phyloP scores from a whole-genome alignment of 2,797 vertebrate species.

The Sebastes variabilis region DNA sequence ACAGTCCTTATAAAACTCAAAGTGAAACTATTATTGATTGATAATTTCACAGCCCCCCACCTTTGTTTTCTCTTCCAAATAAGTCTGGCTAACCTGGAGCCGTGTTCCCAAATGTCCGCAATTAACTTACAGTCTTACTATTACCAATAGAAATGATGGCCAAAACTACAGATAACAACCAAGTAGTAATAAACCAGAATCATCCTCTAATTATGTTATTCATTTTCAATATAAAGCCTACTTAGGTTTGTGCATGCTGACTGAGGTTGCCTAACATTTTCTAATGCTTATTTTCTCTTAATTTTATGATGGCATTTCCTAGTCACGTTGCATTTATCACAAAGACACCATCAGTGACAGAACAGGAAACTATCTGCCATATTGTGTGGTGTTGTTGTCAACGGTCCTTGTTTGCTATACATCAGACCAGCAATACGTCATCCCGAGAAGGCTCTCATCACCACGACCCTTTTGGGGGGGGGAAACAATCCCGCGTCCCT shows the following conservation, averaged over 20 bases:
- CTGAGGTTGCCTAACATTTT: not conserved
- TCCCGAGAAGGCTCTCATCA: too few species aligned
- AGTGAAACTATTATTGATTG: not conserved
- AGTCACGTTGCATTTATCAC: not conserved
- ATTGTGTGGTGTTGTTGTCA: slow-evolving; percentile 18
- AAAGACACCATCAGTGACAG: slow-evolving; percentile 11
- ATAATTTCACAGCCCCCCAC: not conserved
- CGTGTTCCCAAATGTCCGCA: not conserved
- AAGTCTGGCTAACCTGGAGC: not conserved
- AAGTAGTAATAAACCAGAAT: not conserved
- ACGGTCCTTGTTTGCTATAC: not conserved
- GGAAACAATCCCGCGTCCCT: too few species aligned
- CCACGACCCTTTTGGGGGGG: too few species aligned
- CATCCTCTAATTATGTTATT: not conserved
- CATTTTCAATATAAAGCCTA: not conserved
- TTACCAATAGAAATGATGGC: not conserved
- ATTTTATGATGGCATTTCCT: not conserved
- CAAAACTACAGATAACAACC: not conserved
- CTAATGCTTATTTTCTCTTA: not conserved
- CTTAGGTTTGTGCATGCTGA: not conserved
- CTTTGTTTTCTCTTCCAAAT: not conserved
- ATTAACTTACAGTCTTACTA: not conserved
- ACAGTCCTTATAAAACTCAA: not conserved
- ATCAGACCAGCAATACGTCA: too few species aligned
- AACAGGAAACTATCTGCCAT: slow-evolving; percentile 3